Percentiles rank a stretch among this genome's conserved stretches.
phyloP scores from a whole-genome alignment of 2,113 vertebrate species.

The Tenebrosternarchus preto region DNA sequence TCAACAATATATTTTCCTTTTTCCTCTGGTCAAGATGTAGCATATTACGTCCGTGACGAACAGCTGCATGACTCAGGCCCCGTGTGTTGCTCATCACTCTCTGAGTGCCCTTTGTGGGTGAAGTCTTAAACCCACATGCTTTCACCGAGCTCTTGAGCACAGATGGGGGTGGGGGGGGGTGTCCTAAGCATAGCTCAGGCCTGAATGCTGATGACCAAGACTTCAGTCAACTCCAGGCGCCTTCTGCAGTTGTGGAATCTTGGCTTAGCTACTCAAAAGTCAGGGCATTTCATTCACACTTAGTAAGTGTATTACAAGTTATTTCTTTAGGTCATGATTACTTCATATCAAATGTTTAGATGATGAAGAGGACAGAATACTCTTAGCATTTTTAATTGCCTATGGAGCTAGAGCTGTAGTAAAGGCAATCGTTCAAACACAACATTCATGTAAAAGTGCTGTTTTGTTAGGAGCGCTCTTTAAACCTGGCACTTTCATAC shows the following conservation, averaged over 20 bases:
- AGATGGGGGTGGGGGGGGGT: slow-evolving; percentile 4
- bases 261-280: not conserved
- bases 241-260: slow-evolving; percentile 31
- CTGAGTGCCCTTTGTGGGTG: not conserved
- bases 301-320: not conserved
- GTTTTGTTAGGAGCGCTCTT: slow-evolving; percentile 37
- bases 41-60: not conserved
- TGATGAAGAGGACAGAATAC: not conserved
- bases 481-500: slow-evolving; percentile 4
- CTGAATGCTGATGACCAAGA: not conserved
- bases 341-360: not conserved
- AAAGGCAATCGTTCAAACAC: slow-evolving; percentile 42
- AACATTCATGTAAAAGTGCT: slow-evolving; percentile 51
- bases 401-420: slow-evolving; percentile 32
- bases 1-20: slow-evolving; percentile 33
- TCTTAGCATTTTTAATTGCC: slow-evolving; percentile 37
- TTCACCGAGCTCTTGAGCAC: not conserved
- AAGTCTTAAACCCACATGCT: not conserved
- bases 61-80: not conserved
- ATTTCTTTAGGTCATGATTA: no score
- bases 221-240: not conserved
- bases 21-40: not conserved
- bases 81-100: not conserved
- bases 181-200: not conserved
- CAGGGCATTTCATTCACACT: not conserved